Evolutionary conservation across 2,888 invertebrate genomes (phyloP), one percentile per base, ranked within the genome.

Genomic region (Lissonota sp.): DNA sequence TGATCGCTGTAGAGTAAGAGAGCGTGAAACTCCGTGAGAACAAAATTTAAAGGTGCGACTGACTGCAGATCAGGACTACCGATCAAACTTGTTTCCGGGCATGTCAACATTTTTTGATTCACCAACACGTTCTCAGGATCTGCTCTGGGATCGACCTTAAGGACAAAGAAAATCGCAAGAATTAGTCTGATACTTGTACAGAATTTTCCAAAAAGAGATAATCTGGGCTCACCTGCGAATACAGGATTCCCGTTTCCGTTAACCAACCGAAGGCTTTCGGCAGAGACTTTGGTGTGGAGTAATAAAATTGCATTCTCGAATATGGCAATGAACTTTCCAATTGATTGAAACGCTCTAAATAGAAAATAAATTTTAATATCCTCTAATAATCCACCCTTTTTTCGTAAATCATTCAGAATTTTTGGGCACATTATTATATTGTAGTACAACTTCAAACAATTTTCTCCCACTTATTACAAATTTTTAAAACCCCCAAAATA

Each of bases 11-110:
- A 98, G 85, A 98, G 95, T 8, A 98, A 93, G 1, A 99, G 92
- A 0, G 96, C 96, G 92, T 99, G 99, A 93, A 98, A 99, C 92
- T 98, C 97, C 0, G 98, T 98, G 69, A 98, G 93, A 1, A 97
- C 95, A 88, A 98, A 96, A 0, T 96, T 95, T 51, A 96, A 93
- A 0, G 98, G 97, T 0, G 94, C 93, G 74, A 87, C 88, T 4
- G 92, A 84, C 55, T 86, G 79, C 0, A 88, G 83, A 6, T 71
- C 58, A 72, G 82, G 88, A 67, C 84, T 89, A 55, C 85, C 90
- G 73, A 90, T 87, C 7, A 91, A 85, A 85, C 91, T 92, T 16
- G 89, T 88, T 84, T 92, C 91, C 5, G 92, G 92, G 70, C 90
- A 92, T 5, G 84, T 80, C 57, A 92, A 69, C 88, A 90, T 90